Conservation (phyloP, 2,888 invertebrate species). For the Leuctra nigra region DNA sequence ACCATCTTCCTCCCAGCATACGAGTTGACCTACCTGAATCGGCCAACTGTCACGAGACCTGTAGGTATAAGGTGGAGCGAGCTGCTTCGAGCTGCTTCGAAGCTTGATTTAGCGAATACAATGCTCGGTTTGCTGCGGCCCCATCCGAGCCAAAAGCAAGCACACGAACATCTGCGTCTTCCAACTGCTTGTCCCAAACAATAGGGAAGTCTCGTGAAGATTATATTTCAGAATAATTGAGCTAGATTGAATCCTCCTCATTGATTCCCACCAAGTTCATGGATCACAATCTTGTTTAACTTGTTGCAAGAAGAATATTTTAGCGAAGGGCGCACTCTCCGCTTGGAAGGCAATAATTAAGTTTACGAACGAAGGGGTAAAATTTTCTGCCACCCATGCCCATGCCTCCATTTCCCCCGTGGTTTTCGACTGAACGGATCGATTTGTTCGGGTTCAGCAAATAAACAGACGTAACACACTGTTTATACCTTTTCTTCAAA, state of each 20-base stretch:
- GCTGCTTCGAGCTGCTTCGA: no score
- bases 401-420: neutral
- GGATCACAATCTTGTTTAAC: neutral
- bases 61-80: no score
- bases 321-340: neutral
- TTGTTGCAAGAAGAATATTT: neutral
- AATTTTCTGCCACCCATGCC: neutral
- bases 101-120: no score
- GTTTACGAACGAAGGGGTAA: neutral
- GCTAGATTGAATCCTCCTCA: neutral
- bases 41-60: no score
- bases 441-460: neutral
- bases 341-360: neutral
- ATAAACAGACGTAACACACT: neutral
- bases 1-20: no score
- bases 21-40: no score
- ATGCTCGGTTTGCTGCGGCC: no score
- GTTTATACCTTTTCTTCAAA: neutral
- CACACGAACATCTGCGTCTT: no score
- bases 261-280: slow-evolving; percentile 1
- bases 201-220: no score
- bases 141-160: no score
- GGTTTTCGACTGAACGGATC: neutral
- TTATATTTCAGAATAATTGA: no score
- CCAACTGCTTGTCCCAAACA: no score